Conservation (phyloP, 2,113 vertebrate genomes). For the Crotalus helleri region DNA sequence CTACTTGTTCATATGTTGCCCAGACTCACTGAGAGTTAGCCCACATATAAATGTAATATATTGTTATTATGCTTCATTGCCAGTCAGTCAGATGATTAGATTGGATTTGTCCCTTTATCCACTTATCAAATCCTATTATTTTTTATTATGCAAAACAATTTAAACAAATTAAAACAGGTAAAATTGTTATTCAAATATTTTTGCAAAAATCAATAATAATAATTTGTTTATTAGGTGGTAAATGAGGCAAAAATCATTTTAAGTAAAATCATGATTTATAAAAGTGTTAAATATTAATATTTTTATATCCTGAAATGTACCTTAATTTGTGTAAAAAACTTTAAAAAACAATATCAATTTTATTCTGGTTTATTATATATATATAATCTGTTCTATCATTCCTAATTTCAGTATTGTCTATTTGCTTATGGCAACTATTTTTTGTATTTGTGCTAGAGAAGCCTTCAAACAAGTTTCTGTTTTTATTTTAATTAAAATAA, state of each 20-base stretch:
- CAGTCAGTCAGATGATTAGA: background rate
- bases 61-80: background rate
- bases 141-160: background rate
- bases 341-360: background rate
- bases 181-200: background rate
- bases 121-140: background rate
- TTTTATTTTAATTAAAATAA: background rate
- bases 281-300: background rate
- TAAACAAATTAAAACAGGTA: background rate
- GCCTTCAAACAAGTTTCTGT: background rate
- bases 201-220: background rate
- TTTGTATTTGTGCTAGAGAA: background rate
- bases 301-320: background rate
- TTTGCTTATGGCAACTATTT: background rate
- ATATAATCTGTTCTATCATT: background rate
- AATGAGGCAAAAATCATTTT: background rate
- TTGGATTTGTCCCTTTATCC: background rate
- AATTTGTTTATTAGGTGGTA: background rate
- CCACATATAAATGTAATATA: background rate
- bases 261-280: background rate
- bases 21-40: background rate
- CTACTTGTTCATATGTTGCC: background rate
- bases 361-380: background rate
- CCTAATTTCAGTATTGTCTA: background rate
- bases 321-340: background rate